Evolutionary conservation across 2,113 vertebrate species (phyloP), one percentile per base, ranked within the genome.

Genomic region (Herpetotheres cachinnans): DNA sequence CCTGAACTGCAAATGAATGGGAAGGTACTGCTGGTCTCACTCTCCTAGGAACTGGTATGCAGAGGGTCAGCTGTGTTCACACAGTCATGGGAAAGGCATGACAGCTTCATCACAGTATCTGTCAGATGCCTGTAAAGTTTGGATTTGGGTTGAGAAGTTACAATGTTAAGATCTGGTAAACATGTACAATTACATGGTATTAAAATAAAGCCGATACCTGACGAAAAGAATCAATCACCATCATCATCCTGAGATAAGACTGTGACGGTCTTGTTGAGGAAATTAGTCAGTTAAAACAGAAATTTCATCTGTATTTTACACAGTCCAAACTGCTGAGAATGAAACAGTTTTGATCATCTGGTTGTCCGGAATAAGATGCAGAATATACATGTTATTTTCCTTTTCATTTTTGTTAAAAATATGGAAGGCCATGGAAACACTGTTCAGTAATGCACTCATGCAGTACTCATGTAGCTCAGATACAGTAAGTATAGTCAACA

Each of bases 21-120:
- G 46, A 89, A 74, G 18, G 9, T 56, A 44, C 22, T 91, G 52
- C 10, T 49, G 20, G 63, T 61, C 15, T 59, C 52, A 29, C 34
- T 46, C 54, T 26, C 24, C 29, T 8, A 30, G 20, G 25, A 84
- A 67, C 0, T 0, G 1, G 2, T 24, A 76, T 10, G 26, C 29
- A 72, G 24, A 55, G 3, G 0, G 25, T 40, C 50, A 80, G 0
- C 9, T 16, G 25, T n/a, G 49, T 58, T n/a, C 50, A 70, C 49
- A 69, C 5, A 44, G 24, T 32, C 34, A 40, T 7, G 19, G 34
- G 47, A 72, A 90, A 59, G 18, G 36, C 36, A 49, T 7, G 16
- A 83, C 20, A 73, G 21, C 32, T 38, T 90, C 47, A 38, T 58
- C 32, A 89, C 29, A 79, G 46, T 86, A 38, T 32, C 46, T 71